Evolutionary conservation across 2,888 invertebrate species (phyloP).

Genomic region (Mechanitis messenoides): DNA sequence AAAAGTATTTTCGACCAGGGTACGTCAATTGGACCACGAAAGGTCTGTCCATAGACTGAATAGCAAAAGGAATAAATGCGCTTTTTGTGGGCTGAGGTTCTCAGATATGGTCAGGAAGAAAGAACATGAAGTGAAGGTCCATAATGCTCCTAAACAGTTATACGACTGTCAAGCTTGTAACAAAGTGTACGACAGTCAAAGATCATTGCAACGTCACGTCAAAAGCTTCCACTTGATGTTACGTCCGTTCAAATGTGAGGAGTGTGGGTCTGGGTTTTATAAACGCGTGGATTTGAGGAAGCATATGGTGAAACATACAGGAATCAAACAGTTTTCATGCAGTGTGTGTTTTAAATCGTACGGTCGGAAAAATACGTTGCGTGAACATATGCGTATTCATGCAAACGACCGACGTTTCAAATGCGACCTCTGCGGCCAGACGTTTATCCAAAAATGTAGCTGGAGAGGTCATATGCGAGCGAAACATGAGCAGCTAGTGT

Average conservation of each 20-base stretch:
- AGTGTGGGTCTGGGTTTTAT: constrained; percentile 36
- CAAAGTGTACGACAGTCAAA: constrained; percentile 45
- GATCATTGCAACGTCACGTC: constrained; percentile 36
- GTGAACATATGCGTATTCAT: constrained; percentile 48
- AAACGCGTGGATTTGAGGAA: constrained; percentile 45
- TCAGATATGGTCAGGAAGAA: constrained; percentile 21
- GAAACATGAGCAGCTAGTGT: constrained; percentile 28
- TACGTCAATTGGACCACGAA: no score
- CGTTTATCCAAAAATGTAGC: constrained; percentile 46
- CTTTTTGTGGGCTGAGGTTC: constrained; percentile 30
- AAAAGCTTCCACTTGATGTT: constrained; percentile 32
- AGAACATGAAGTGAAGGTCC: constrained; percentile 34
- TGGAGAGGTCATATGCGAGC: constrained; percentile 53
- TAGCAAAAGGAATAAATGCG: no score
- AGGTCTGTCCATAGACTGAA: no score
- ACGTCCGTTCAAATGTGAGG: constrained; percentile 33
- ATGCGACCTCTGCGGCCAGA: constrained; percentile 40
- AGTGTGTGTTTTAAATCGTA: constrained; percentile 47
- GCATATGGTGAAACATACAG: constrained; percentile 52
- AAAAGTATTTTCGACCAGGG: constrained; percentile 14
- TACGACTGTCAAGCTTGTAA: constrained; percentile 39
- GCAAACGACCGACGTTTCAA: constrained; percentile 37
- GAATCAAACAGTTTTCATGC: constrained; percentile 40
- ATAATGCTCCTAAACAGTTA: constrained; percentile 28
- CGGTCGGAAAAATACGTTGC: constrained; percentile 40